Evolutionary conservation across 92 coral and sea anemone species (phyloP).

Genomic region (Porites rus): DNA sequence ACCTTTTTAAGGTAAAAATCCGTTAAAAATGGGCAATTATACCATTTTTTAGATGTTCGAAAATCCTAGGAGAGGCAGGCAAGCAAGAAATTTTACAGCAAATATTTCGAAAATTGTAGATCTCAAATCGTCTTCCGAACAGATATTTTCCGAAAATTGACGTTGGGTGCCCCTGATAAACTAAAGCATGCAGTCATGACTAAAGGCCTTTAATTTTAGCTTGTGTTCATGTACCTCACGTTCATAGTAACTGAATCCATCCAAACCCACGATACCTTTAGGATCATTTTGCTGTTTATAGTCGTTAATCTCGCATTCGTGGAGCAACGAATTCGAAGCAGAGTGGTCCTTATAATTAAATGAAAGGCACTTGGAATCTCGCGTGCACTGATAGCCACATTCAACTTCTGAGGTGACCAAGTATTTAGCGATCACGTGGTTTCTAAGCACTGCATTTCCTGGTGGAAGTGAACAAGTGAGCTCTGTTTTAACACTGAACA

Average conservation of each 20-base stretch:
- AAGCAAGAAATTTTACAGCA: too few relatives aligned
- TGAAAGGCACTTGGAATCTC: slow-evolving; percentile 16
- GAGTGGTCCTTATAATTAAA: slow-evolving; percentile 6
- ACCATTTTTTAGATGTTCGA: too few relatives aligned
- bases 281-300: background rate
- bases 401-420: slow-evolving; percentile 15
- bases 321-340: background rate
- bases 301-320: slow-evolving; percentile 11
- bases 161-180: too few relatives aligned
- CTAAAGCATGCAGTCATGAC: too few relatives aligned
- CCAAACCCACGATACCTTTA: background rate
- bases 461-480: background rate
- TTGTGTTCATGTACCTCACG: background rate
- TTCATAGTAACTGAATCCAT: slow-evolving; percentile 29
- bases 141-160: too few relatives aligned
- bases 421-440: slow-evolving; percentile 18
- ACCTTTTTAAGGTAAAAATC: too few relatives aligned
- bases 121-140: too few relatives aligned
- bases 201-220: background rate
- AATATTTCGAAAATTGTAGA: too few relatives aligned
- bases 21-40: too few relatives aligned
- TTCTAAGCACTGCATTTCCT: slow-evolving; percentile 5
- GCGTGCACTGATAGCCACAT: slow-evolving; percentile 21
- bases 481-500: background rate
- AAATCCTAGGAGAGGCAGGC: too few relatives aligned